Evolutionary conservation across 2,888 invertebrate species (phyloP), one percentile per base, ranked within the genome.

Genomic region (Drosophila subquinaria): DNA sequence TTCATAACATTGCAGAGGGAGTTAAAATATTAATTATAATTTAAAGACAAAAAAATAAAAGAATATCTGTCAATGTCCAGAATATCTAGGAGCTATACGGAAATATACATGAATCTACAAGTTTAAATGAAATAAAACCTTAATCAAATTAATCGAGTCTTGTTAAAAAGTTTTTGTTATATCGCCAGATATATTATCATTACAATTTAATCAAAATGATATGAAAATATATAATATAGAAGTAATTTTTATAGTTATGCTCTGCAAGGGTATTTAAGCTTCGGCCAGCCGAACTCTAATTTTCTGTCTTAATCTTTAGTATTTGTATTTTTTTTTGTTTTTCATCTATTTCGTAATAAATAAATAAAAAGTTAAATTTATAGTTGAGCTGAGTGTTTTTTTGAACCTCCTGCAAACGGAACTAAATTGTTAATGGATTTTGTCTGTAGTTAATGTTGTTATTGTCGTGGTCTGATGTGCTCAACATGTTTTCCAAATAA

Each of bases 401-500:
- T 40, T 15, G 15, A 9, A 40, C 15, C 9, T 15, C 8, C 0
- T 15, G 47, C 10, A 15, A 30, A 33, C 45, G 9, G n/a, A 36
- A 36, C n/a, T 36, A 23, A 52, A 40, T 53, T n/a, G 36, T 48
- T 60, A 47, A 69, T 76, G 53, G 17, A 48, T 59, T 52, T 48
- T 60, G 35, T 52, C 10, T 50, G 43, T 55, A 42, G n/a, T 55
- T 20, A 1, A 5, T 38, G 40, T 45, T 53, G 35, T 40, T 57
- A 10, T 33, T 65, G 10, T 38, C 20, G 17, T 36, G 17, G 15
- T 27, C 17, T 35, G 56, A 55, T 64, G 53, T 52, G 56, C 30
- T 43, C 45, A 53, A 53, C 64, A 65, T 59, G 68, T 59, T 59
- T 57, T 55, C 42, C 33, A 47, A 61, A 73, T 69, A 55, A 61